A percentile compares a stretch with the other conserved stretches of the same genome.
Conservation (phyloP, 2,888 invertebrate species). For the Pyrrhia umbra region DNA sequence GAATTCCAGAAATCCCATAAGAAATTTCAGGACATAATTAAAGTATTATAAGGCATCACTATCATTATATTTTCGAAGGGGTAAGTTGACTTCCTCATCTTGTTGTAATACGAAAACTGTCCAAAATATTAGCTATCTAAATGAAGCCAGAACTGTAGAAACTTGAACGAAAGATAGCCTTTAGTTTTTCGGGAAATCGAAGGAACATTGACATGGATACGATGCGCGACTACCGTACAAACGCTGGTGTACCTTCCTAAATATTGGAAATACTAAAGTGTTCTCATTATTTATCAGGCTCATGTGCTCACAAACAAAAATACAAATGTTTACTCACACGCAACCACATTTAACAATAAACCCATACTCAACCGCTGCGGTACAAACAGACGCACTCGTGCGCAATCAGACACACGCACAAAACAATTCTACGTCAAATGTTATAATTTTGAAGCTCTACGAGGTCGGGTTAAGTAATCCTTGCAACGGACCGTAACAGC, state of each 20-base stretch:
- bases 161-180: too few relatives aligned
- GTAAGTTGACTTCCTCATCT: too few relatives aligned
- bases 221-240: too few relatives aligned
- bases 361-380: conserved; percentile 25
- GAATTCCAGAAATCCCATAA: neutral
- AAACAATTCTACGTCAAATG: conserved; percentile 34
- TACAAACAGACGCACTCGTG: conserved; percentile 33
- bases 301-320: conserved; percentile 12
- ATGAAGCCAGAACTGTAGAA: too few relatives aligned
- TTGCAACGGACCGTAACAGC: conserved; percentile 81
- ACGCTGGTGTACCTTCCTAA: neutral
- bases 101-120: too few relatives aligned
- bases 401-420: conserved; percentile 58
- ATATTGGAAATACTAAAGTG: neutral
- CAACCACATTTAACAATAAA: conserved; percentile 32
- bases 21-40: conserved; percentile 4
- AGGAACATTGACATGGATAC: too few relatives aligned
- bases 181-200: too few relatives aligned
- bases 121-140: too few relatives aligned
- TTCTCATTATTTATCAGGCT: neutral
- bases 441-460: conserved; percentile 60
- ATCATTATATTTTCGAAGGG: too few relatives aligned
- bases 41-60: too few relatives aligned
- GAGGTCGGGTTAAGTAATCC: conserved; percentile 83
- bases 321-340: conserved; percentile 31